Percentiles rank a stretch among this genome's conserved stretches.
Evolutionary conservation across 1,140 invertebrate species (phyloP).

Genomic region (Calephelis virginiensis): DNA sequence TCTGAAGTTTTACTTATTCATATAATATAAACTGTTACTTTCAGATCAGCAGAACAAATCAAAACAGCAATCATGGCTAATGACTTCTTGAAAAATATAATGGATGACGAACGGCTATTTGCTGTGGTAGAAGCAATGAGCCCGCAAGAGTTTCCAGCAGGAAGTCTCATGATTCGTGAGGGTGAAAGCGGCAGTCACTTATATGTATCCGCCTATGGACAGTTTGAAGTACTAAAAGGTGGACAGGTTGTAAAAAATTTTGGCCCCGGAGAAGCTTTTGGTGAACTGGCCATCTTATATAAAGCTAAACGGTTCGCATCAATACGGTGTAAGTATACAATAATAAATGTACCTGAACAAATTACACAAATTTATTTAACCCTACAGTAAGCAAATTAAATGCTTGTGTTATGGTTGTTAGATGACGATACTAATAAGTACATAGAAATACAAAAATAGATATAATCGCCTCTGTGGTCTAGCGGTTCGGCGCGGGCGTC

Average conservation of each 20-base stretch:
- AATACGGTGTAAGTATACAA: constrained; percentile 82
- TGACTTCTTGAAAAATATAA: constrained; percentile 94
- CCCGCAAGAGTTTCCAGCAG: constrained; percentile 85
- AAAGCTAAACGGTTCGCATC: constrained; percentile 94
- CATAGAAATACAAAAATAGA: too few relatives aligned
- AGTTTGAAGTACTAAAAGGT: constrained; percentile 92
- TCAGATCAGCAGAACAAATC: constrained; percentile 77
- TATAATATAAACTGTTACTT: neutral
- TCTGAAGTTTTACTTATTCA: too few relatives aligned
- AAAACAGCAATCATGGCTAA: constrained; percentile 87
- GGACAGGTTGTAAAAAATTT: constrained; percentile 88
- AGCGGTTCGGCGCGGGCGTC: too few relatives aligned
- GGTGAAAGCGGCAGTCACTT: constrained; percentile 90
- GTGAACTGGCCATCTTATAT: constrained; percentile 95
- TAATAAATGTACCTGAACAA: too few relatives aligned
- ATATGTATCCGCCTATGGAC: constrained; percentile 90
- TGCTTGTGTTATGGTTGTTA: neutral
- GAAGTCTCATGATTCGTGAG: constrained; percentile 91
- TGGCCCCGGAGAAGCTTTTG: constrained; percentile 92
- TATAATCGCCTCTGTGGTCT: too few relatives aligned
- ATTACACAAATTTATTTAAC: too few relatives aligned
- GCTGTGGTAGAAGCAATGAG: constrained; percentile 96
- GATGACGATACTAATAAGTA: too few relatives aligned
- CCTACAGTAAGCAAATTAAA: neutral
- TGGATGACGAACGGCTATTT: constrained; percentile 88